phyloP scores from a whole-genome alignment of 2,888 invertebrate species.

The Pseudococcus viburni region DNA sequence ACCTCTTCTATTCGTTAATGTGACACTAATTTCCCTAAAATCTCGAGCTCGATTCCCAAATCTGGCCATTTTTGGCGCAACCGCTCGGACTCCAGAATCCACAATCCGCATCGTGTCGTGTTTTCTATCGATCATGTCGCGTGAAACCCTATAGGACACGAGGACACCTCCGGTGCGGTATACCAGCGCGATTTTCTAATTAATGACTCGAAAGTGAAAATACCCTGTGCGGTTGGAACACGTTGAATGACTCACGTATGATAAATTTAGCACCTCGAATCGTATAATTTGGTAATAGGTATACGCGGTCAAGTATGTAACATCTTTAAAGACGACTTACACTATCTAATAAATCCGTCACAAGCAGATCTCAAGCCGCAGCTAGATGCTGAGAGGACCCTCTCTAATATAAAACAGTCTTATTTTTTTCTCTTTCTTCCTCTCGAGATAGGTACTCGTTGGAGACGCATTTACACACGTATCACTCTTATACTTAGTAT shows the following conservation, averaged over 20 bases:
- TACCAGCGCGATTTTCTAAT: neutral
- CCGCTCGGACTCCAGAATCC: neutral
- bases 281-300: constrained; percentile 55
- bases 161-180: neutral
- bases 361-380: neutral
- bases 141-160: neutral
- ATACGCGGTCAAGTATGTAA: constrained; percentile 39
- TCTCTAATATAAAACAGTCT: neutral
- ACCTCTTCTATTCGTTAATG: too few species aligned
- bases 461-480: neutral
- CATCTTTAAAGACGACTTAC: neutral
- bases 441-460: neutral
- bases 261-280: neutral
- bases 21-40: too few species aligned
- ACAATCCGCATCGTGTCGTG: neutral
- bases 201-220: constrained; percentile 24
- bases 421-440: neutral
- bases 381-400: neutral
- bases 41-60: neutral
- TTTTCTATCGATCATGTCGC: neutral
- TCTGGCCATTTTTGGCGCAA: neutral
- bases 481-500: neutral
- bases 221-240: constrained; percentile 1
- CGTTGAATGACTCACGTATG: neutral
- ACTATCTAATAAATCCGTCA: constrained; percentile 48